A percentile compares a stretch with the other conserved stretches of the same genome.
phyloP scores from a whole-genome alignment of 2,113 vertebrate genomes.

The Axis porcinus region DNA sequence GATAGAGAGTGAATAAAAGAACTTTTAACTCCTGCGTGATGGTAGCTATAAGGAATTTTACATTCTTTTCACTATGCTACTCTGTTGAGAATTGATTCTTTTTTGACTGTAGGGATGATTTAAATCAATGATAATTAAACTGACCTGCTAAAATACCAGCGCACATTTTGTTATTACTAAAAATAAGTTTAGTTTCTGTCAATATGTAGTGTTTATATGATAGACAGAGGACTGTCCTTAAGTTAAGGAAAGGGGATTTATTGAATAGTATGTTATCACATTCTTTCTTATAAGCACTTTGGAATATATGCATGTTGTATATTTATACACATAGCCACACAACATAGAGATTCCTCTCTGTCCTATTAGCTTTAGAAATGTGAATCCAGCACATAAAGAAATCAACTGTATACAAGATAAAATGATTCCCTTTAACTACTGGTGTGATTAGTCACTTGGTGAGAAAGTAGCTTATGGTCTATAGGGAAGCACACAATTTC shows the following conservation, averaged over 20 bases:
- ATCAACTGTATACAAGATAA: slow-evolving; percentile 12
- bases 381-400: neutral
- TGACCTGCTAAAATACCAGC: neutral
- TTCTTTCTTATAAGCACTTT: neutral
- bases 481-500: slow-evolving; percentile 72
- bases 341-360: neutral
- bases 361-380: slow-evolving; percentile 26
- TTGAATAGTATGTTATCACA: neutral
- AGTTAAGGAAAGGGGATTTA: slow-evolving; percentile 23
- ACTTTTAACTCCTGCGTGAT: neutral
- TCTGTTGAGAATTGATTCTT: slow-evolving; percentile 1
- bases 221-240: neutral
- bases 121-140: slow-evolving; percentile 28
- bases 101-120: neutral
- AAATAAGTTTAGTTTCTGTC: slow-evolving; percentile 39
- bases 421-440: slow-evolving; percentile 38
- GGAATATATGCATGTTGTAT: neutral
- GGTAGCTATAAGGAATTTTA: neutral
- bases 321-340: neutral
- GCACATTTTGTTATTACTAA: slow-evolving; percentile 39
- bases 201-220: neutral
- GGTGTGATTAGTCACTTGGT: slow-evolving; percentile 55
- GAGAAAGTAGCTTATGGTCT: slow-evolving; percentile 63
- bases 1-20: slow-evolving; percentile 7
- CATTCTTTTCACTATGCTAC: neutral